phyloP scores from a whole-genome alignment of 2,113 vertebrate genomes.

The Corvus moneduloides region DNA sequence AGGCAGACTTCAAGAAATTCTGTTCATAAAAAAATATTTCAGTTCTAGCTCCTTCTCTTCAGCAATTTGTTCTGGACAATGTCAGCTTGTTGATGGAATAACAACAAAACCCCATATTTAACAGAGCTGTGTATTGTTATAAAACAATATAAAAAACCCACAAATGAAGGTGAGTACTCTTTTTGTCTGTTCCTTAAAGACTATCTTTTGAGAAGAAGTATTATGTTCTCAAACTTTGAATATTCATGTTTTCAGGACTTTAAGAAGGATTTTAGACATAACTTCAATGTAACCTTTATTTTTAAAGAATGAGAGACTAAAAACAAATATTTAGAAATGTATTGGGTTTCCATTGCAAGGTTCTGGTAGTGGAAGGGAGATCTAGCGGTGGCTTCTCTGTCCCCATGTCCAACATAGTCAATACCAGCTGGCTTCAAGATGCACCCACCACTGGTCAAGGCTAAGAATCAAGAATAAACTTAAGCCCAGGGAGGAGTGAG shows the following conservation, averaged over 20 bases:
- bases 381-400: background rate
- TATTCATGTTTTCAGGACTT: background rate
- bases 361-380: background rate
- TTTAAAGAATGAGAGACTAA: background rate
- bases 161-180: background rate
- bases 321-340: background rate
- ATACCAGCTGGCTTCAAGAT: background rate
- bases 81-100: background rate
- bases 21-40: background rate
- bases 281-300: background rate
- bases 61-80: background rate
- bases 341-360: background rate
- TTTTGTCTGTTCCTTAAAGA: background rate
- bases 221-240: background rate
- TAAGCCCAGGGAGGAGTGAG: background rate
- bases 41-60: background rate
- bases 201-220: background rate
- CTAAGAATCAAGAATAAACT: background rate
- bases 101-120: background rate
- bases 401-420: background rate
- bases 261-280: background rate
- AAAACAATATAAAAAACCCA: background rate
- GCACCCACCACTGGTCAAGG: background rate
- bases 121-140: background rate
- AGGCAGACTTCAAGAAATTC: background rate